A percentile compares a stretch with the other conserved stretches of the same genome.
Conservation (phyloP, 2,113 vertebrate species). For the Mus spicilegus region DNA sequence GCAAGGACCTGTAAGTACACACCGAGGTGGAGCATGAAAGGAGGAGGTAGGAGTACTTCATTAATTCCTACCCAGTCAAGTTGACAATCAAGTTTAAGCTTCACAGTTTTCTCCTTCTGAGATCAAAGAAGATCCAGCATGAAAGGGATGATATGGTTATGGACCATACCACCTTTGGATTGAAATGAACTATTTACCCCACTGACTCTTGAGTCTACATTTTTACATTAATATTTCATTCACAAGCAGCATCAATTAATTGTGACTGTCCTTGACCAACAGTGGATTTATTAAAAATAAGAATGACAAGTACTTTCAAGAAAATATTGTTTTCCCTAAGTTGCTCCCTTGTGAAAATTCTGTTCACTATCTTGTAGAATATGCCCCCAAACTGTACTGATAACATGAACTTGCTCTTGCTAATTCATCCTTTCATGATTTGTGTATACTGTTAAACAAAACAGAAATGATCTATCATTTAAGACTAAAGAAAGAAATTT, state of each 20-base stretch:
- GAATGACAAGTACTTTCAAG: slow-evolving; percentile 5
- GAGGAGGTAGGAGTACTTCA: not conserved
- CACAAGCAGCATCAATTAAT: slow-evolving; percentile 43
- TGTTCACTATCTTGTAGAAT: not conserved
- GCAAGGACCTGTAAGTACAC: not conserved
- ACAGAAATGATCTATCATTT: slow-evolving; percentile 3
- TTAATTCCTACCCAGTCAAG: not conserved
- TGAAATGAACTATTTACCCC: not conserved
- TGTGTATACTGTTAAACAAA: not conserved
- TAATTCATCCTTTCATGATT: slow-evolving; percentile 15
- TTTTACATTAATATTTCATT: not conserved
- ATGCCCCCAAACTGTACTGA: not conserved
- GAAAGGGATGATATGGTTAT: not conserved
- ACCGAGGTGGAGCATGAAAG: not conserved
- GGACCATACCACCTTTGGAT: not conserved
- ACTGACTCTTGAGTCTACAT: not conserved
- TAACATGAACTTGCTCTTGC: slow-evolving; percentile 39
- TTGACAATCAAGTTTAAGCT: not conserved
- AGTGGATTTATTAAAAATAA: slow-evolving; percentile 28
- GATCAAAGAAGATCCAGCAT: not conserved
- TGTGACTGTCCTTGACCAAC: not conserved
- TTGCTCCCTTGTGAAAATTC: not conserved
- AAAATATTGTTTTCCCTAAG: slow-evolving; percentile 33
- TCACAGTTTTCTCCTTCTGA: not conserved
- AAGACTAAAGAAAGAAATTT: slow-evolving; percentile 21